A percentile compares a stretch with the other conserved stretches of the same genome.
These are phyloP conservation scores for Panurus biarmicus DNA, from an alignment of 2,113 vertebrate species.

Conservation along the genomic window DNA sequence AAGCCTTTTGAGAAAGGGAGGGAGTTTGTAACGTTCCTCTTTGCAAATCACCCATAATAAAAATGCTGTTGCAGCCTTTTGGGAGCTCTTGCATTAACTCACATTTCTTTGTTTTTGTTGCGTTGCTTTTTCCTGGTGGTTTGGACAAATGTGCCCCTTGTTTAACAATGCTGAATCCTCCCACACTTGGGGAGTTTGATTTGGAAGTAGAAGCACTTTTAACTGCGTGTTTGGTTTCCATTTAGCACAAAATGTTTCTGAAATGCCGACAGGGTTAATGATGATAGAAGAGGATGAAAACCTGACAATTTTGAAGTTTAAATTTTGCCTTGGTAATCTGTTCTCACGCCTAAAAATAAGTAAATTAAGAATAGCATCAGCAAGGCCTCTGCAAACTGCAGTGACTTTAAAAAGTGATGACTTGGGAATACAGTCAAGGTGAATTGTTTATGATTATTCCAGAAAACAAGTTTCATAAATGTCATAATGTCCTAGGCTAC, in stretches of 20 bases:
- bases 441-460: neutral
- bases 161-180: neutral
- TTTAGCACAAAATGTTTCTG: neutral
- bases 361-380: neutral
- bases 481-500: neutral
- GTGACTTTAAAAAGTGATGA: neutral
- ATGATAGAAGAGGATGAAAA: neutral
- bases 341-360: slow-evolving; percentile 24
- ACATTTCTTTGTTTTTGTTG: neutral
- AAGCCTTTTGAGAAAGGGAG: neutral
- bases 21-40: neutral
- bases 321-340: neutral
- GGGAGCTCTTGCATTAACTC: neutral
- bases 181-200: neutral
- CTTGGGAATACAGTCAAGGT: neutral
- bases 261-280: neutral
- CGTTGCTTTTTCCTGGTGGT: neutral
- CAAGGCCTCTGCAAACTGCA: neutral
- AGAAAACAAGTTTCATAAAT: neutral
- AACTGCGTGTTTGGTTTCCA: neutral
- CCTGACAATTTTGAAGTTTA: neutral
- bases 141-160: neutral
- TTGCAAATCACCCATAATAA: neutral
- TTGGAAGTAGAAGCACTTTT: neutral
- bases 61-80: neutral